Conservation (phyloP, 2,113 vertebrate genomes). For the Callithrix jacchus region DNA sequence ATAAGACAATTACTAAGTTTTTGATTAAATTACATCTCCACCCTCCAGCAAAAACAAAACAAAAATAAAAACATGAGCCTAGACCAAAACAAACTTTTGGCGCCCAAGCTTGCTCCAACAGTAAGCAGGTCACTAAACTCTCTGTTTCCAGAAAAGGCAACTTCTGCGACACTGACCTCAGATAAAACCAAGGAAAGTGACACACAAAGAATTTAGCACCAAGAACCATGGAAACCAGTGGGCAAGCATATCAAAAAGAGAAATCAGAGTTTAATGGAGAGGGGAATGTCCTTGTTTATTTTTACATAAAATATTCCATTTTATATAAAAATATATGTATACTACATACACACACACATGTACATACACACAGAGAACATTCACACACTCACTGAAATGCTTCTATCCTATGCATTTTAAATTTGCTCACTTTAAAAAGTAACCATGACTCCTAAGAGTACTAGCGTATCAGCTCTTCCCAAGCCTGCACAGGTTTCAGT, state of each 20-base stretch:
- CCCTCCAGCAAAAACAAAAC: too few relatives aligned
- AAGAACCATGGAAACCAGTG: not conserved
- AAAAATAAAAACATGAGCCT: not conserved
- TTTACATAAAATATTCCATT: not conserved
- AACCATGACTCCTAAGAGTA: too few relatives aligned
- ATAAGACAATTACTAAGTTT: not conserved
- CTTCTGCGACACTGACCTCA: not conserved
- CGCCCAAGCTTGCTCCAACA: not conserved
- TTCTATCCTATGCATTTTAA: not conserved
- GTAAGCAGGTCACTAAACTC: not conserved
- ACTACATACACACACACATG: not conserved
- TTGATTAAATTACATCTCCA: not conserved
- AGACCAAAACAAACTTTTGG: not conserved
- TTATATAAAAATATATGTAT: not conserved
- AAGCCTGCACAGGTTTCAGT: not conserved
- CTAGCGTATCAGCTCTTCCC: too few relatives aligned
- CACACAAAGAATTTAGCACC: not conserved
- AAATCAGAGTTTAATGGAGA: not conserved
- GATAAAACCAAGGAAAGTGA: not conserved
- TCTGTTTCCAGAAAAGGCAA: not conserved
- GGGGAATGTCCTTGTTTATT: not conserved
- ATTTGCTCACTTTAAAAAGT: not conserved
- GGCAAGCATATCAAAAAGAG: not conserved
- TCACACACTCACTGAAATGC: not conserved
- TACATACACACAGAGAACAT: not conserved